Base-by-base conservation (phyloP, 2,113 vertebrate species). In the Pao palembangensis region DNA sequence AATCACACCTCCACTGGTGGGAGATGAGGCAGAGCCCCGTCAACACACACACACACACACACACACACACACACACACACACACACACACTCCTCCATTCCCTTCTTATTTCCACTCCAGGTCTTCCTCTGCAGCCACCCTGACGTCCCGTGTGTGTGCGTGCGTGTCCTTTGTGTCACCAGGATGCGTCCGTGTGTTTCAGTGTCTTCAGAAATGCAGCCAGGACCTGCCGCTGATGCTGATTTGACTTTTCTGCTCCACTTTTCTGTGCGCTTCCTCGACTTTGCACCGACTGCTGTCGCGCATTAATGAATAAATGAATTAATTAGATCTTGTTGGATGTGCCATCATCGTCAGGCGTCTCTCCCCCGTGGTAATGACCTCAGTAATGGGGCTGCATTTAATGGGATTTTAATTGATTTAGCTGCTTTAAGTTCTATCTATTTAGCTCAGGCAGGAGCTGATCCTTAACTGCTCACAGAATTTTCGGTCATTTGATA, bases 381-480 rank as follows among this genome's bases (percentile, higher is more conserved):
- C 85, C 84, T 88, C 73, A 75, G 75, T 88, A 88, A 89, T 82
- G 77, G 69, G 28, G 68, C 72, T 79, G 72, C 75, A 79, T 86
- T 84, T 84, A 89, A 88, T 84, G 72, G 69, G 76, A 79, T 89
- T 87, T 86, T 89, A 88, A 90, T 90, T 84, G 75, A 87, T 90
- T 89, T 82, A 73, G 73, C 54, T 80, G 69, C 65, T 78, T 78
- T 75, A 48, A 49, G 47, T n/a, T 49, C n/a, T 8, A 11, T 17
- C 47, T 49, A 67, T 57, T 75, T 73, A 47, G 15, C 44, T n/a
- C 14, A n/a, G 44, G 13, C 44, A n/a, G 28, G 19, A 59, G 53
- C 49, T 64, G 58, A 67, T 73, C 51, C 59, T 51, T 57, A 56
- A 71, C 61, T 19, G 42, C 46, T 54, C 2, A 19, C 54, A 81